Evolutionary conservation across 2,113 vertebrate species (phyloP), one percentile per base, ranked within the genome.

Genomic region (Grammomys surdaster): DNA sequence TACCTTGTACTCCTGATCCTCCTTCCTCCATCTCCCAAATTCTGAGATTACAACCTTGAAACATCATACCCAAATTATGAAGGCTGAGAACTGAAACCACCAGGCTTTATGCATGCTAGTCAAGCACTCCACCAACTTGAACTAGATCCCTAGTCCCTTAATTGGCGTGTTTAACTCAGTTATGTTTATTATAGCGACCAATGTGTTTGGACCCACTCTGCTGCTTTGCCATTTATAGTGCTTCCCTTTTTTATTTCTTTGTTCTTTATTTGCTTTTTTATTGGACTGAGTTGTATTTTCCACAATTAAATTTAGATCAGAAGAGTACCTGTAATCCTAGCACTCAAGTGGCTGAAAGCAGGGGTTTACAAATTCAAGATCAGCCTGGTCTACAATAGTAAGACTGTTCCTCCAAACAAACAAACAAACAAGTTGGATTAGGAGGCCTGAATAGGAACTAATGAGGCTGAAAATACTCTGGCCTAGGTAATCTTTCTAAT

Each of bases 401-500:
- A 58, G 36, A 75, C 51, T 58, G 51, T 73, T n/a, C 43, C n/a
- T 70, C 0, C 11, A 70, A 86, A 87, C 31, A 70, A 87, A 87
- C 28, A 54, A 84, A 89, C 54, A 84, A 51, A 82, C 51, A 77
- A 93, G 12, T 92, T 76, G 81, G 87, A 63, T 85, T 67, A 16
- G n/a, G 87, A 90, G 75, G 3, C n/a, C 75, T 65, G 33, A 80
- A 51, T 56, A n/a, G 60, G 67, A 26, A 54, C 31, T 91, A 69
- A 81, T 48, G 43, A 58, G 85, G 6, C 51, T 95, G 58, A 77
- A 88, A 89, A 92, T 46, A 84, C n/a, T 7, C 69, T 90, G 84
- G 33, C 14, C 36, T 48, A 40, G 46, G n/a, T 70, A 76, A 88
- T 95, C 58, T 82, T 92, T 40, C 31, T 72, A 88, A 94, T 97